Base-by-base conservation (phyloP, 92 coral and sea anemone genomes). In the Umimayanthus chanpuru region DNA sequence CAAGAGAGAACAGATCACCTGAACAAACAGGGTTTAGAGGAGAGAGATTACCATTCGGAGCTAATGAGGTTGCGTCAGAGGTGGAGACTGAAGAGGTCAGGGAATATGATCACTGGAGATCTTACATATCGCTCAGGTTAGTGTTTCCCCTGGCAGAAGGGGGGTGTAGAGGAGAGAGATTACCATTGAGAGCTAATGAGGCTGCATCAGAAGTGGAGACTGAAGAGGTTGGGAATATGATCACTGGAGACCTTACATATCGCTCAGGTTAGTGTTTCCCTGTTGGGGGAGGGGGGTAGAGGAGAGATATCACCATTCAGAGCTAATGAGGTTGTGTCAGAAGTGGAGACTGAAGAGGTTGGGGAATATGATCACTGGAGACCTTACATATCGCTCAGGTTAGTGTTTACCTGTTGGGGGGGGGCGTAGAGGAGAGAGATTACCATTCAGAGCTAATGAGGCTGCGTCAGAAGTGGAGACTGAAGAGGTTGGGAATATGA, bases 401-500 rank as follows among this genome's bases (percentile, higher is more conserved):
- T 21, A 29, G 88, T 79, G 21, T n/a, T 32, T 32, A n/a, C n/a
- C 36, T 32, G 1, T 32, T 32, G 36, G 36, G 2, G 36, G 0
- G 36, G 36, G 36, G 36, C 2, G 36, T 2, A 32, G 36, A 32
- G 36, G 2, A 32, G 36, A 0, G 36, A 2, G 36, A 32, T 81
- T 97, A 95, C 76, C 99, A 97, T 74, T 94, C 97, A 3, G 99
- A 97, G 41, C 94, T 97, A 53, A 94, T 95, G 94, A 92, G 94
- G 80, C 82, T 97, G 65, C 90, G 98, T 47, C 98, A 94, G 89
- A 88, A 94, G 53, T 97, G 99, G 98, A 87, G 94, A 38, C 88
- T 97, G 16, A 97, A 97, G 87, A 91, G 94, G 56, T 89, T 98
- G 99, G 98, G 20, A 88, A 88, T 50, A 91, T 93, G 74, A 95